These are phyloP conservation scores for Delichon dasypus DNA, from an alignment of 2,797 vertebrate species.

Conservation along the genomic window DNA sequence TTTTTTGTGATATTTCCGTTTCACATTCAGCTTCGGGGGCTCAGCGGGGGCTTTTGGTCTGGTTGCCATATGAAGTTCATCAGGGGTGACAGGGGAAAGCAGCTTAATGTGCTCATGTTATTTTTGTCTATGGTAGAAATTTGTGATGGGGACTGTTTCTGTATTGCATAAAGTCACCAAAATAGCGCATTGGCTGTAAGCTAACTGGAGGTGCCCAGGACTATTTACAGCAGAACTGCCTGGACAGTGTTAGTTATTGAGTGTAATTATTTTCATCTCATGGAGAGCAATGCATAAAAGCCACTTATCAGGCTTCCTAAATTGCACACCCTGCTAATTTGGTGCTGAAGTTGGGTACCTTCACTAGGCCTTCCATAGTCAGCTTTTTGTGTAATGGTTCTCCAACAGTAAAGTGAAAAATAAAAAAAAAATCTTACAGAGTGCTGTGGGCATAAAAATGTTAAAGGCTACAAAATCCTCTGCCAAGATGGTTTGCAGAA, in stretches of 20 bases:
- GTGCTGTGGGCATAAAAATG: not conserved
- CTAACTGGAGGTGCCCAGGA: not conserved
- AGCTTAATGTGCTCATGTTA: constrained; percentile 48
- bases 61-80: constrained; percentile 61
- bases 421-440: not conserved
- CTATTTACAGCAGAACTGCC: not conserved
- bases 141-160: constrained; percentile 4
- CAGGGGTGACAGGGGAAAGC: constrained; percentile 44
- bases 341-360: not conserved
- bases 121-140: constrained; percentile 39
- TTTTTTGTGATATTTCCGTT: constrained; percentile 54
- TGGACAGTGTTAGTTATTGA: not conserved
- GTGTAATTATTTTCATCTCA: not conserved
- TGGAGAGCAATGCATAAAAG: not conserved
- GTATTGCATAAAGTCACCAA: constrained; percentile 29
- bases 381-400: not conserved
- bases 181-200: not conserved
- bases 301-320: not conserved
- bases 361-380: not conserved
- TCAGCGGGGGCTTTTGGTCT: constrained; percentile 49
- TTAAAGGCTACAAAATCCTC: not conserved
- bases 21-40: constrained; percentile 44
- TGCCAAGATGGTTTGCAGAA: not conserved
- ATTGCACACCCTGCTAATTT: not conserved
- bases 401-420: not conserved